Base-by-base conservation (phyloP, 2,888 invertebrate species). In the Erynnis tages region DNA sequence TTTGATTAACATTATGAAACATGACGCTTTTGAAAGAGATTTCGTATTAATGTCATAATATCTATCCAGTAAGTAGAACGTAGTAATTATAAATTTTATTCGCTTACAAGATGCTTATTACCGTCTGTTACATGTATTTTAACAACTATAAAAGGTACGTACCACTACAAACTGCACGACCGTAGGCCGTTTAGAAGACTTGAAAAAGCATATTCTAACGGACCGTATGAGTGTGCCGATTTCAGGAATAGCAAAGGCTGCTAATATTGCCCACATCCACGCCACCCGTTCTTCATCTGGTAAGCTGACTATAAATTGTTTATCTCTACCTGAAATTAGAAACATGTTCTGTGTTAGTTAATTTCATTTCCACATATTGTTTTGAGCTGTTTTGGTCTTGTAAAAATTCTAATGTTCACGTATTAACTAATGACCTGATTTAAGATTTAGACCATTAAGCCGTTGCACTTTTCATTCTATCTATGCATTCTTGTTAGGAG, bases 191-290 rank as follows among this genome's bases (percentile, higher is more conserved):
- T 93, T 94, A 73, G 94, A 96, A 0, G 96, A 94, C 76, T 97
- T 97, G 91, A 97, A 97, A 75, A 96, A 94, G 76, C 97, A 97
- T 76, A 97, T 97, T 69, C 97, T 92, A 45, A 93, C 89, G 17
- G 97, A 93, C 50, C 97, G 91, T 66, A 98, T 94, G 57, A 97
- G 88, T 1, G 96, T 93, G 47, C 98, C 96, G 53, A 96, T 87
- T 85, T 98, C 98, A 0, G 98, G 98, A 44, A 97, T 93, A 27
- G 95, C 92, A 71, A 96, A 97, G 1, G 95, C 96, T 60, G 97
- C 94, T 47, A 97, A 86, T 44, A 98, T 80, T 55, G 96, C 95
- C 97, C 98, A 98, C 80, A 96, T 95, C 97, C 97, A 97, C 38
- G 95, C 96, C 58, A 97, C 94, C 48, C 96, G 92, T 82, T 97